Base-by-base conservation (phyloP, 2,888 invertebrate species). In the Drosophila mettleri region DNA sequence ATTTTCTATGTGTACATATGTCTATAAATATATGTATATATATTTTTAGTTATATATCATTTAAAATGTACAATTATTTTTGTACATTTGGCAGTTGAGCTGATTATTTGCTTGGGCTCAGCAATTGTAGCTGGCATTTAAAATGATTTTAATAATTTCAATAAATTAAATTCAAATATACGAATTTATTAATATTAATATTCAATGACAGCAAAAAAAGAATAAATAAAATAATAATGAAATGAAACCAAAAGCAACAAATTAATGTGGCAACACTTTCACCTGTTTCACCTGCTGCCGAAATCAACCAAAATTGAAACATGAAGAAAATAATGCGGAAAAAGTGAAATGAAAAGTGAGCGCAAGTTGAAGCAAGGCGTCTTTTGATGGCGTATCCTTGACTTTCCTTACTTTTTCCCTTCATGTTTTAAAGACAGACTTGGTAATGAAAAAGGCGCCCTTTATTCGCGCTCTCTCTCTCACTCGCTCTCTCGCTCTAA, bases 381-480 rank as follows among this genome's bases (percentile, higher is more conserved):
- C 74, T 80, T 83, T 76, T 86, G 77, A 72, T 72, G 74, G 77
- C 34, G 34, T 86, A 80, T 81, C 85, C 89, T 88, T 86, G 85
- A 86, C 89, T 86, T 88, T 88, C 77, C 52, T 81, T 88, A 72
- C 82, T 82, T 85, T 83, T 72, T 74, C 67, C 62, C 75, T 69
- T 66, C 68, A 60, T 67, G 68, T 61, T 86, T 76, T 86, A 78
- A 84, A 75, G 80, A 74, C 46, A 58, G 61, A 66, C 58, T 53
- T 86, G 83, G 88, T 81, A 85, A 85, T 86, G 87, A 86, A 85
- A 85, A 80, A 68, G 69, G 77, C 81, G 87, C 69, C 78, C 87
- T 80, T 80, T 84, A 76, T 64, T 68, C 43, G 69, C 74, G 29
- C 3, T 2, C 16, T 8, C 16, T 9, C 27, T 22, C 27, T 18